Evolutionary conservation across 2,797 vertebrate species (phyloP).

Genomic region (Gouania willdenowi): DNA sequence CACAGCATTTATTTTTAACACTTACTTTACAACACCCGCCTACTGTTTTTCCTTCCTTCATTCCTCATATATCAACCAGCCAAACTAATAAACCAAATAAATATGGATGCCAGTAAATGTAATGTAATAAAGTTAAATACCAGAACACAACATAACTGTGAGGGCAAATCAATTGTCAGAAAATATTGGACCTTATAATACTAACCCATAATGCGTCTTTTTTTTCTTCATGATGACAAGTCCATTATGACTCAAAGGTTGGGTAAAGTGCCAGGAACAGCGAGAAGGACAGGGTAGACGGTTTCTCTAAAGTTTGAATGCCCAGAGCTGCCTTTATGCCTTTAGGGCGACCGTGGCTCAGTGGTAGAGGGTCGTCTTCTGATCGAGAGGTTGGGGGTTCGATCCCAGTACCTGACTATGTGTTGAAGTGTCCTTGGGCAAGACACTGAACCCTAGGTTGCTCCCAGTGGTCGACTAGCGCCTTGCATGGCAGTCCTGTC

Average conservation of each 20-base stretch:
- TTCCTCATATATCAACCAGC: conserved; percentile 5
- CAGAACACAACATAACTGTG: background rate
- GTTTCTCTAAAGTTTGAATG: conserved; percentile 13
- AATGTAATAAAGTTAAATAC: conserved; percentile 1
- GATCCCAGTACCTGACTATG: no score
- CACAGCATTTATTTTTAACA: conserved; percentile 22
- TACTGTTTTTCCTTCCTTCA: conserved; percentile 1
- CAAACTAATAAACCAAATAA: conserved; percentile 10
- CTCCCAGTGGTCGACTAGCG: no score
- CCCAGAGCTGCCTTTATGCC: conserved; percentile 10
- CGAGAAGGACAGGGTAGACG: conserved; percentile 2
- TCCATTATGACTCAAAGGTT: conserved; percentile 12
- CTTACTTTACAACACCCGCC: conserved; percentile 35
- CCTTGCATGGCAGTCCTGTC: no score
- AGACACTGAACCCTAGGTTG: no score
- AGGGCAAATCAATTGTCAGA: background rate
- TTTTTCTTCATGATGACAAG: background rate
- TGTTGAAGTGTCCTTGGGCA: no score
- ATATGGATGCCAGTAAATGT: conserved; percentile 1
- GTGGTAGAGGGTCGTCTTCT: no score
- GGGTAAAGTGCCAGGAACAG: conserved; percentile 1
- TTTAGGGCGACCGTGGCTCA: no score
- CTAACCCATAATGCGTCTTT: background rate
- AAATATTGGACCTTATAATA: background rate
- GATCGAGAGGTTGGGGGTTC: no score